Conservation (phyloP, 1,140 invertebrate species). For the Lasioglossum baleicum region DNA sequence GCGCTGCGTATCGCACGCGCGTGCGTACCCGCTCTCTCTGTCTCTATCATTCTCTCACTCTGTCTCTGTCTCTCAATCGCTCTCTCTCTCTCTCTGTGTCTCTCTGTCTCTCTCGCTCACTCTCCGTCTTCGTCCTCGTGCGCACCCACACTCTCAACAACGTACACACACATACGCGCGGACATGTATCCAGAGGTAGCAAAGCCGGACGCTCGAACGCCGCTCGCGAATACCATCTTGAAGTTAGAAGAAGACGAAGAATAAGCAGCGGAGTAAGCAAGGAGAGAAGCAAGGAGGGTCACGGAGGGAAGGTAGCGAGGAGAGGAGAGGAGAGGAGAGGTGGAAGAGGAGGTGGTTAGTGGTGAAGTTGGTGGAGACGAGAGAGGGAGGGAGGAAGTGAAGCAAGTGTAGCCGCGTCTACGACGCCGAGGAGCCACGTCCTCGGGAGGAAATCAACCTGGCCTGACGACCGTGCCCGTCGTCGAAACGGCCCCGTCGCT, state of each 20-base stretch:
- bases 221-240: slow-evolving; percentile 44
- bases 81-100: too few relatives aligned
- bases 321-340: slow-evolving; percentile 11
- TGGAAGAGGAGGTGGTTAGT: background rate
- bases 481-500: slow-evolving; percentile 54
- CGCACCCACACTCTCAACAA: background rate
- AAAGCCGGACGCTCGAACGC: slow-evolving; percentile 39
- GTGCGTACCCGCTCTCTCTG: background rate
- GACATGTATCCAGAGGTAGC: slow-evolving; percentile 35
- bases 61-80: too few relatives aligned
- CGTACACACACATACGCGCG: background rate
- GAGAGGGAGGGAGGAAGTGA: background rate
- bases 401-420: slow-evolving; percentile 29
- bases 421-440: slow-evolving; percentile 37
- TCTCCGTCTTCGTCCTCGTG: background rate
- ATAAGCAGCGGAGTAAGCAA: background rate
- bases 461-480: slow-evolving; percentile 50
- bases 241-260: slow-evolving; percentile 16
- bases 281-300: background rate
- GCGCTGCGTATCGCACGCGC: slow-evolving; percentile 4
- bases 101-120: background rate
- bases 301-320: background rate
- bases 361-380: background rate
- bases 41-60: too few relatives aligned
- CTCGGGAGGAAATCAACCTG: slow-evolving; percentile 48